Conservation (phyloP, 2,797 vertebrate species). For the Pampus argenteus region DNA sequence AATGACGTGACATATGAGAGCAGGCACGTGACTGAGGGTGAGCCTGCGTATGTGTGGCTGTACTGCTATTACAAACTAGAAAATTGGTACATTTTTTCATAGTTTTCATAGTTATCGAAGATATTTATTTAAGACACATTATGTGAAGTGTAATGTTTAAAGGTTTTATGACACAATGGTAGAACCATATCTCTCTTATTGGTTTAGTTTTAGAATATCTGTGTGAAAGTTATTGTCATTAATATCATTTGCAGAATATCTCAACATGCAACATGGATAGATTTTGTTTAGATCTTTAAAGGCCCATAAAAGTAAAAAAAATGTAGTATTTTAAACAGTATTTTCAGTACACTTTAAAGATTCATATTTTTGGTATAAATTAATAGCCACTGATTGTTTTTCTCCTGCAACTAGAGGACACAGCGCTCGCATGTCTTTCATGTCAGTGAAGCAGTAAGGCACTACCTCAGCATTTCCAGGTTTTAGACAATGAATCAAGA, state of each 20-base stretch:
- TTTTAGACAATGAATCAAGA: conserved; percentile 57
- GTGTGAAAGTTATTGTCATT: not conserved
- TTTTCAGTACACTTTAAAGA: not conserved
- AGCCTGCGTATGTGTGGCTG: conserved; percentile 12
- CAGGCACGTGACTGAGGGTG: conserved; percentile 22
- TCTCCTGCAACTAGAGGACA: conserved; percentile 10
- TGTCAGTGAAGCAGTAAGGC: conserved; percentile 45
- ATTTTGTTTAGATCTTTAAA: not conserved
- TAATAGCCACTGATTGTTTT: conserved; percentile 5
- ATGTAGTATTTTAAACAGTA: not conserved
- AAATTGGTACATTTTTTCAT: not conserved
- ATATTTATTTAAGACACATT: not conserved
- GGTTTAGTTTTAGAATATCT: not conserved
- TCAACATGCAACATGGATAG: not conserved
- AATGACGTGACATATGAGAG: conserved; percentile 3
- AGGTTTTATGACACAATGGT: not conserved
- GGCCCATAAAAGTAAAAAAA: not conserved
- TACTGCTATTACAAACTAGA: not conserved
- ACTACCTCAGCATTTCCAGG: conserved; percentile 65
- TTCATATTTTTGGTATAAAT: not conserved
- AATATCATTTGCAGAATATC: not conserved
- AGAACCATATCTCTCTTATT: not conserved
- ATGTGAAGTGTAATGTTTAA: not conserved
- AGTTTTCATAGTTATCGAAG: not conserved
- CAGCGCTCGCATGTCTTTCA: conserved; percentile 53